A percentile compares a stretch with the other conserved stretches of the same genome.
These are phyloP conservation scores for Plectropomus leopardus DNA, from an alignment of 2,113 vertebrate species.

Conservation along the genomic window DNA sequence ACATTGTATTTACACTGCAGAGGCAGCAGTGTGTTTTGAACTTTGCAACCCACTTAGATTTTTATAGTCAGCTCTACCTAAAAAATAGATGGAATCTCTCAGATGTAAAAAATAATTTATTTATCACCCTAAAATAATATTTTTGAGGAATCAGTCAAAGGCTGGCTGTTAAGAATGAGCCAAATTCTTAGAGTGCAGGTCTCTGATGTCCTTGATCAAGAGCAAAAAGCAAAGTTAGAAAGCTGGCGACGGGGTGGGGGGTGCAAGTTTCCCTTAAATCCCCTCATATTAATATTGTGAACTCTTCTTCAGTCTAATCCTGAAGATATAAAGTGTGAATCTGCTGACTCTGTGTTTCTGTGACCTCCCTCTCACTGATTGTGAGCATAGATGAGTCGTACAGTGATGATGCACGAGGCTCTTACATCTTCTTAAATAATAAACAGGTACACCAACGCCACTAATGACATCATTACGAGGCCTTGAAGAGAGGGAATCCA, in stretches of 20 bases:
- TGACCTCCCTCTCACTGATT: slow-evolving; percentile 22
- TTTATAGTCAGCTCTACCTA: not conserved
- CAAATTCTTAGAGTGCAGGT: not conserved
- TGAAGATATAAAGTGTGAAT: slow-evolving; percentile 38
- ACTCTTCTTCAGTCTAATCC: slow-evolving; percentile 46
- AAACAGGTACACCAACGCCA: not conserved
- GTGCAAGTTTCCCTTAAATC: slow-evolving; percentile 24
- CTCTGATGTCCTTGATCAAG: not conserved
- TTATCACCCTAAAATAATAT: not conserved
- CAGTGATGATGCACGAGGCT: not conserved
- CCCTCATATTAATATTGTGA: slow-evolving; percentile 29
- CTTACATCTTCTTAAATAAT: not conserved
- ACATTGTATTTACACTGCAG: not conserved
- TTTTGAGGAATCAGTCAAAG: not conserved
- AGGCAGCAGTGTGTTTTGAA: not conserved
- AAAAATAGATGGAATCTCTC: not conserved
- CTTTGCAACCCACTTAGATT: not conserved
- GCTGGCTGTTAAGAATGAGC: not conserved
- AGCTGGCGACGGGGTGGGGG: not conserved
- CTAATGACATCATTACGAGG: not conserved
- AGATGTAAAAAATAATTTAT: not conserved
- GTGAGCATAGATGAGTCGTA: not conserved
- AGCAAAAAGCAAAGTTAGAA: not conserved
- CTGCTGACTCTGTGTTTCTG: slow-evolving; percentile 47
- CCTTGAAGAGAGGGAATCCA: too few relatives aligned